Base-by-base conservation (phyloP, 2,888 invertebrate species). In the Cerceris ruficornis region DNA sequence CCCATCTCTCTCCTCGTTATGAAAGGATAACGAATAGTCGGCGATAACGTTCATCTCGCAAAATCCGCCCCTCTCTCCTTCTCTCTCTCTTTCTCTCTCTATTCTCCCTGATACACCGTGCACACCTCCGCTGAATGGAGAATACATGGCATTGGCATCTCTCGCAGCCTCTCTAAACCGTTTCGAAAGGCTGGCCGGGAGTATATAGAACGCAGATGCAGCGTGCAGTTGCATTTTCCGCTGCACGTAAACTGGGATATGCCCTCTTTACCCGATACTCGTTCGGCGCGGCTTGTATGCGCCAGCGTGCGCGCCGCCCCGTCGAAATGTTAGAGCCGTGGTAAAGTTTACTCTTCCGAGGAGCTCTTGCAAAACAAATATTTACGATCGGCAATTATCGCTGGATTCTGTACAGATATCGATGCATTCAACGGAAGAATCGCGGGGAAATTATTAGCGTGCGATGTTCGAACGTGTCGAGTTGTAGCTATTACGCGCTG, bases 321-420 rank as follows among this genome's bases (percentile, higher is more conserved):
- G 70, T 74, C 77, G 77, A 83, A 83, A 81, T 75, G 73, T 49
- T 84, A 84, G 80, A 75, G 72, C 73, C 85, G 71, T 75, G 75
- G 75, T 82, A 78, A 84, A 82, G 75, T 84, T 82, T 84, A 84
- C 57, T 39, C 62, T 11, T 42, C 69, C 57, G 17, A n/a, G 69
- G 50, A 58, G 57, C 42, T 66, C 49, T 62, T 65, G 66, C 69
- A 65, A 78, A 71, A 60, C 49, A 54, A 67, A 69, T 79, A 69
- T 79, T 79, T 79, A 79, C 79, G 79, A 78, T 69, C 73, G 54
- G 14, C 66, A 46, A 73, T 71, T 17, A 69, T 64, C 46, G 66
- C 49, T 66, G 61, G 7, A 14, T 46, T 46, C 8, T 46, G 9
- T 46, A 8, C 59, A 52, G 42, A 41, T 42, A 62, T 54, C 39